Evolutionary conservation across 1,140 invertebrate genomes (phyloP).

Genomic region (Ceratina calcarata): DNA sequence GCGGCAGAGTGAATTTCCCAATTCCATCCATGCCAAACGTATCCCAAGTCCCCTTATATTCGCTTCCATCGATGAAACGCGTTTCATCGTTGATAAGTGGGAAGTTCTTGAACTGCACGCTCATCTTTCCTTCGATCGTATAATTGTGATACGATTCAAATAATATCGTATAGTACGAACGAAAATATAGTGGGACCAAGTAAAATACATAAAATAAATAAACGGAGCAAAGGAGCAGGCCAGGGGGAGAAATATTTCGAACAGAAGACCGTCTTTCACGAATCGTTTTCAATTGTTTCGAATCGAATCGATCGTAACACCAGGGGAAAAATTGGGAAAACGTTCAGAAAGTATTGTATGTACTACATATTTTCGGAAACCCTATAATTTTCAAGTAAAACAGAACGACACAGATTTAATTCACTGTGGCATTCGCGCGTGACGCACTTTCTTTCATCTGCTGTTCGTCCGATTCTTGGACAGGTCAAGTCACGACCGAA

Average conservation of each 20-base stretch:
- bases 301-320: no score
- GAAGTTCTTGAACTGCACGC: background rate
- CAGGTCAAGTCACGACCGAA: constrained; percentile 6
- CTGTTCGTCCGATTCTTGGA: background rate
- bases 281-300: background rate
- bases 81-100: background rate
- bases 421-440: background rate
- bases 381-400: no score
- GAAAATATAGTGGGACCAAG: no score
- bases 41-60: constrained; percentile 81
- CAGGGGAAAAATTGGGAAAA: no score
- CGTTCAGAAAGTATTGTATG: no score
- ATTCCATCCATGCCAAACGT: constrained; percentile 80
- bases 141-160: no score
- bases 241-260: background rate
- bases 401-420: no score
- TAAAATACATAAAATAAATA: no score
- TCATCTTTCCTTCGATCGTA: constrained; percentile 7
- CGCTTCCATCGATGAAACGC: constrained; percentile 79
- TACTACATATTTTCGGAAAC: no score
- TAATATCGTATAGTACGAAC: background rate
- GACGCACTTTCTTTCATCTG: background rate
- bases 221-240: background rate
- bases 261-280: background rate
- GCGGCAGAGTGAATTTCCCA: constrained; percentile 78